phyloP scores from a whole-genome alignment of 2,888 invertebrate genomes.

The Epinotia brunnichana region DNA sequence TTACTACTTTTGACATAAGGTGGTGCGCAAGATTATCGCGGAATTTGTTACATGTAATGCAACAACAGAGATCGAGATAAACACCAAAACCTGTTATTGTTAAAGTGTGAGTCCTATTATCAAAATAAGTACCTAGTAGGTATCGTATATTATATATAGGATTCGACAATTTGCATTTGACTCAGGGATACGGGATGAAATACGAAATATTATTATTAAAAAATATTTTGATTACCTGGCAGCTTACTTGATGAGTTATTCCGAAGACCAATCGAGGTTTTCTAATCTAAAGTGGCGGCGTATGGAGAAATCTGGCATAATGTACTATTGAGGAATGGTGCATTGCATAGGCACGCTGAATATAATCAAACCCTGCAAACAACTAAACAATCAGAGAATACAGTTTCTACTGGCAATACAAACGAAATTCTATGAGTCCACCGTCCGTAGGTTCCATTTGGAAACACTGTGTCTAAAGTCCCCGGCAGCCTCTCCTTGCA shows the following conservation, averaged over 20 bases:
- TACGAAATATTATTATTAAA: neutral
- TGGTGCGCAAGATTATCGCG: neutral
- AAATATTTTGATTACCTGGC: neutral
- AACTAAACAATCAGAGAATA: neutral
- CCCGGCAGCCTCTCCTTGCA: neutral
- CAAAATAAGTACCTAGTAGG: slow-evolving; percentile 56
- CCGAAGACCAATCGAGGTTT: neutral
- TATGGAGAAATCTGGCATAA: neutral
- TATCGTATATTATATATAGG: slow-evolving; percentile 46
- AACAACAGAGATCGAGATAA: slow-evolving; percentile 51
- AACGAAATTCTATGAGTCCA: slow-evolving; percentile 4
- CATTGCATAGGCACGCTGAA: neutral
- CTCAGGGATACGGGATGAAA: neutral
- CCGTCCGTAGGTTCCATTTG: neutral
- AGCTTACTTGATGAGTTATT: neutral
- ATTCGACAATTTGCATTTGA: neutral
- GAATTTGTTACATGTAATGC: slow-evolving; percentile 38
- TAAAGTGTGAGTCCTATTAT: slow-evolving; percentile 56
- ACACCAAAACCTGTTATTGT: slow-evolving; percentile 57
- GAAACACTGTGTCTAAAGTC: neutral
- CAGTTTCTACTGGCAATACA: neutral
- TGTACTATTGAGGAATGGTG: neutral
- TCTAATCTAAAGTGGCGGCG: neutral
- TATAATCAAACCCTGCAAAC: slow-evolving; percentile 13
- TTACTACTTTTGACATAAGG: slow-evolving; percentile 3